Conservation (phyloP, 2,888 invertebrate species). For the Andrena chrysosceles region DNA sequence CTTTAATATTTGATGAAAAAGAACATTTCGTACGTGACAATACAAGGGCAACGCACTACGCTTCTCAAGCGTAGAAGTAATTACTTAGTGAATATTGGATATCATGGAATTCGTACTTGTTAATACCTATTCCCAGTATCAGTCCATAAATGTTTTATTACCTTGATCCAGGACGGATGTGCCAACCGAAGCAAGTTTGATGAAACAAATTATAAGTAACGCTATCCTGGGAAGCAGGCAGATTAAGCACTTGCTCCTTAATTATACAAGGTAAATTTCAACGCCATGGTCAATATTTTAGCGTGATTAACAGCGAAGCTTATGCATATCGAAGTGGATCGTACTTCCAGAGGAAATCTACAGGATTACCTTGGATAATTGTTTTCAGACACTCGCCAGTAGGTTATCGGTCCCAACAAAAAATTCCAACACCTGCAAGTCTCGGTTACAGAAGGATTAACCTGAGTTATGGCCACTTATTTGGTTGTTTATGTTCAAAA, state of each 20-base stretch:
- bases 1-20: neutral
- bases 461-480: neutral
- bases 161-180: neutral
- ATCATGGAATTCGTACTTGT: neutral
- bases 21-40: neutral
- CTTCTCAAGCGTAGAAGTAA: neutral
- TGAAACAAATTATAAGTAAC: constrained; percentile 9
- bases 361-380: constrained; percentile 38
- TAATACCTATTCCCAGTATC: neutral
- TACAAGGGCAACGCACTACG: neutral
- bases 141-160: neutral
- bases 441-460: constrained; percentile 3
- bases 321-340: constrained; percentile 41
- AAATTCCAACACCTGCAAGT: neutral
- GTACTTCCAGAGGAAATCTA: constrained; percentile 27
- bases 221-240: neutral
- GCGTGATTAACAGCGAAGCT: constrained; percentile 26
- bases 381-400: constrained; percentile 10
- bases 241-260: constrained; percentile 23
- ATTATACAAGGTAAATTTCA: constrained; percentile 44
- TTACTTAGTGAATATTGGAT: neutral
- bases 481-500: no score
- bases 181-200: neutral
- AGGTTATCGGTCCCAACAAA: neutral
- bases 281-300: constrained; percentile 47